Base-by-base conservation (phyloP, 2,797 vertebrate species). In the Telmatherina bonti region DNA sequence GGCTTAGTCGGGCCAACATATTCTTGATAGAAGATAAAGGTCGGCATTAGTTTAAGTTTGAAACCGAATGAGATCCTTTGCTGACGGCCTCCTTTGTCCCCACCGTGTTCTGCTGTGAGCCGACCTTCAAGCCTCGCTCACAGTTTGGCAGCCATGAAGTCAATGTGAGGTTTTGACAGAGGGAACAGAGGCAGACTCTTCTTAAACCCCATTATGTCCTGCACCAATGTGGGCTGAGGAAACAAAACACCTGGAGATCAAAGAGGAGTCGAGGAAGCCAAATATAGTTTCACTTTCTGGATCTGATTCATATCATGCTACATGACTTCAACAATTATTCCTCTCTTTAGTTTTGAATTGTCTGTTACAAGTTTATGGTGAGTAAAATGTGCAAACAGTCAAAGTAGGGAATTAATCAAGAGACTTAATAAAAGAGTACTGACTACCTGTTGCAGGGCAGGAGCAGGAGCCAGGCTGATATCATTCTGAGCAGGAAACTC, bases 111-210 rank as follows among this genome's bases (percentile, higher is more conserved):
- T 26, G 68, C 49, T 0, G 20, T 96, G 93, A 83, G 99, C 96
- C 91, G 97, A 76, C 41, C 47, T 31, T 79, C 43, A 20, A 35
- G 58, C n/a, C 0, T 52, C 84, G 80, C 94, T 99, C 95, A 99
- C 94, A 99, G 96, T 94, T 99, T 99, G 91, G 98, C 97, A 79
- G 97, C 96, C 96, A 95, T 99, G 94, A 97, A 94, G 93, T 98
- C 98, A 93, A 98, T 95, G 92, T 99, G 97, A 71, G 96, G 96
- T 88, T 97, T 97, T 88, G 95, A 95, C 62, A 99, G 94, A 0
- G 97, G 97, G 86, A 99, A 99, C 71, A 99, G 95, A 0, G 97
- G 97, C 76, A 99, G 94, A 81, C 96, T 97, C 88, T 97, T 95
- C 93, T 99, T 99, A 93, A 99, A 99, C 78, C 97, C 97, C 0